Conservation (phyloP, 2,888 invertebrate genomes). For the Halocaridina rubra region DNA sequence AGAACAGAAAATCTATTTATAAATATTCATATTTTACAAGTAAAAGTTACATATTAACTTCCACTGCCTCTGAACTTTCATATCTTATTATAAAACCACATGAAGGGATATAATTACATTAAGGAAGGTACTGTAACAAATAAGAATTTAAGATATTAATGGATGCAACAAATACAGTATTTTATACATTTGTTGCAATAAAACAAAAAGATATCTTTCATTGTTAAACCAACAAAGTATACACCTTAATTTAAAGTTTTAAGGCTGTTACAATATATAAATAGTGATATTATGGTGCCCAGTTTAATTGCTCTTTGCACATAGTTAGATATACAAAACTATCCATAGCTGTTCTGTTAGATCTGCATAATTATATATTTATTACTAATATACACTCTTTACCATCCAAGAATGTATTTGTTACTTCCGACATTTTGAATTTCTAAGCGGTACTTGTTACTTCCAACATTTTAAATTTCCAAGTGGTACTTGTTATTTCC, state of each 20-base stretch:
- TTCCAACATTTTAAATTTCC: no score
- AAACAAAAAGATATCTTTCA: no score
- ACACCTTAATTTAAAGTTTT: no score
- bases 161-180: not conserved
- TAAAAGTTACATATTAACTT: no score
- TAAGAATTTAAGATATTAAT: not conserved
- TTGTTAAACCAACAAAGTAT: no score
- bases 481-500: no score
- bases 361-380: not conserved
- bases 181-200: no score
- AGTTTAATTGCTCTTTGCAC: not conserved
- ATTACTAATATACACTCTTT: not conserved
- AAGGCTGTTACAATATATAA: not conserved
- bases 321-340: not conserved
- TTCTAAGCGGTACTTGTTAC: not conserved
- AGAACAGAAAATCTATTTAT: no score
- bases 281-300: not conserved
- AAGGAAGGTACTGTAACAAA: not conserved
- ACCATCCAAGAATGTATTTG: not conserved
- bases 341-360: not conserved
- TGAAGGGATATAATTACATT: no score
- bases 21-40: no score
- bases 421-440: not conserved
- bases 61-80: no score
- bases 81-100: no score